phyloP scores from a whole-genome alignment of 2,888 invertebrate species.

The Papilio gigon region DNA sequence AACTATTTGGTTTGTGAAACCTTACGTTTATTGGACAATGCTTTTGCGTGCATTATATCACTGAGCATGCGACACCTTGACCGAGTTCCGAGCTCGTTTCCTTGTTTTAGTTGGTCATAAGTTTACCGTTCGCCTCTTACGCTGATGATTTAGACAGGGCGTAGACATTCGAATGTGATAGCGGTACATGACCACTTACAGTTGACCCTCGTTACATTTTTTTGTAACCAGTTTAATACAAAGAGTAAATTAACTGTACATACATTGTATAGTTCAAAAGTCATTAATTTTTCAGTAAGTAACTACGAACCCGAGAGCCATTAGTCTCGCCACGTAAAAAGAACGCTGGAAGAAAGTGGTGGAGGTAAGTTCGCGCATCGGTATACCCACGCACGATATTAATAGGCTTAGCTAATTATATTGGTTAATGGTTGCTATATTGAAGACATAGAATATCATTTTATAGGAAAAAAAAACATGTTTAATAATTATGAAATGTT shows the following conservation, averaged over 20 bases:
- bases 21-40: neutral
- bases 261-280: neutral
- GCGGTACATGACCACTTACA: neutral
- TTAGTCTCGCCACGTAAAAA: too few species aligned
- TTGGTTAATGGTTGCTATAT: too few species aligned
- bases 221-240: neutral
- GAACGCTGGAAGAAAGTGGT: too few species aligned
- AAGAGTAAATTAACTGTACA: neutral
- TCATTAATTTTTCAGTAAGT: too few species aligned
- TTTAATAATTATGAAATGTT: too few species aligned
- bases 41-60: constrained; percentile 20
- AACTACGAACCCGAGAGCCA: too few species aligned
- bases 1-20: neutral
- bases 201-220: constrained; percentile 16
- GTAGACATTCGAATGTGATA: constrained; percentile 23
- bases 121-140: constrained; percentile 22
- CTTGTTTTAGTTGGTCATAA: constrained; percentile 25
- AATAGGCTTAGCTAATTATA: too few species aligned
- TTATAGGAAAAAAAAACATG: too few species aligned
- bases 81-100: constrained; percentile 28
- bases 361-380: too few species aligned
- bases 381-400: too few species aligned
- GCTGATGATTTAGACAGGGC: constrained; percentile 18
- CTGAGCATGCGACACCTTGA: constrained; percentile 22
- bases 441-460: too few species aligned